phyloP scores from a whole-genome alignment of 2,113 vertebrate species.

The Vidua chalybeata region DNA sequence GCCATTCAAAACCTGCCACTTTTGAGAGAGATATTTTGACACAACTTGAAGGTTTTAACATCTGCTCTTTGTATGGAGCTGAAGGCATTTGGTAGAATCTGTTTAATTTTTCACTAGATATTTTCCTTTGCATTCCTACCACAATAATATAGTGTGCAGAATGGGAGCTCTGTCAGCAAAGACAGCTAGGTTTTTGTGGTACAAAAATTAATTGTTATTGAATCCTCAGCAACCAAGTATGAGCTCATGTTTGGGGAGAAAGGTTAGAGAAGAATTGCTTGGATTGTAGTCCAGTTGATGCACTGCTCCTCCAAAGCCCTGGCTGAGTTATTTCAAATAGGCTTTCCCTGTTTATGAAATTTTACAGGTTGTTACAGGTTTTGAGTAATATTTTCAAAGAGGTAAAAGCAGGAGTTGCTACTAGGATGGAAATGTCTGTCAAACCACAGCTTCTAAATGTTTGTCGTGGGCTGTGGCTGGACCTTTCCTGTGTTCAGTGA shows the following conservation, averaged over 20 bases:
- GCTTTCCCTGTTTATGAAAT: not conserved
- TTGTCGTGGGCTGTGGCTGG: not conserved
- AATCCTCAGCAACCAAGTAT: not conserved
- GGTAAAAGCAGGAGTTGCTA: not conserved
- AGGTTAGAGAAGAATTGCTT: not conserved
- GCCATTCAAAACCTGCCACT: slow-evolving; percentile 37
- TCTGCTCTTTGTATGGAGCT: slow-evolving; percentile 23
- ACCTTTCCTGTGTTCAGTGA: not conserved
- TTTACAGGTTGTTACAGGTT: not conserved
- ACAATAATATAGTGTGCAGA: not conserved
- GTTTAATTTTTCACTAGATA: slow-evolving; percentile 5
- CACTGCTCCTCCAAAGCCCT: not conserved
- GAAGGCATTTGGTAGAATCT: not conserved
- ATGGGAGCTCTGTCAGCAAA: slow-evolving; percentile 3
- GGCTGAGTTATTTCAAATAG: slow-evolving; percentile 1
- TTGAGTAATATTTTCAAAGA: not conserved
- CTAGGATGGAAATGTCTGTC: not conserved
- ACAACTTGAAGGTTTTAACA: slow-evolving; percentile 14
- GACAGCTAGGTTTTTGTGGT: slow-evolving; percentile 6
- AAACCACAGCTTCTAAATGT: not conserved
- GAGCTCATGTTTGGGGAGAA: not conserved
- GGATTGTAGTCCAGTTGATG: not conserved
- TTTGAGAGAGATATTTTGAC: slow-evolving; percentile 40
- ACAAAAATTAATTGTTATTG: not conserved
- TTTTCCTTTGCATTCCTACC: slow-evolving; percentile 22